Evolutionary conservation across 2,113 vertebrate species (phyloP).

Genomic region (Brienomyrus longianalis): DNA sequence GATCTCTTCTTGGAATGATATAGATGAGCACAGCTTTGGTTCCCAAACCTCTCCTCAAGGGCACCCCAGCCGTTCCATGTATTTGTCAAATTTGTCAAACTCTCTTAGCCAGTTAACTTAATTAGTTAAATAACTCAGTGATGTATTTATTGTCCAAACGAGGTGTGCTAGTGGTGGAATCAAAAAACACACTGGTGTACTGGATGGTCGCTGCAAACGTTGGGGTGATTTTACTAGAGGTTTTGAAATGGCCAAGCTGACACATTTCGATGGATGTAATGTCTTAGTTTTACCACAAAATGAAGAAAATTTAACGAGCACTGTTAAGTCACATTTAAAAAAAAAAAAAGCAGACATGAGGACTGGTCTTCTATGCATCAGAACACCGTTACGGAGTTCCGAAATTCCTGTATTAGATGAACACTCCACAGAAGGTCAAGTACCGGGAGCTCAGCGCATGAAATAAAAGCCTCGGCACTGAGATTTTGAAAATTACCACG

Average conservation of each 20-base stretch:
- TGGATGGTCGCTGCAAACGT: neutral
- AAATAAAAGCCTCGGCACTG: neutral
- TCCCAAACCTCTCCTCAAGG: neutral
- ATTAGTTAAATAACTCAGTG: neutral
- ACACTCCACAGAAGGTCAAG: conserved; percentile 10
- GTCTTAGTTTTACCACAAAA: neutral
- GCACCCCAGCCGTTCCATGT: neutral
- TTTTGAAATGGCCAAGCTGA: neutral
- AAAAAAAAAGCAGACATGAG: neutral
- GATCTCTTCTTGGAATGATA: neutral
- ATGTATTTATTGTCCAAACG: neutral
- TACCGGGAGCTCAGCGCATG: neutral
- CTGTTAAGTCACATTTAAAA: neutral
- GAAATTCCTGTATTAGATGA: neutral
- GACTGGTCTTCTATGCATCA: neutral
- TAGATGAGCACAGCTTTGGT: neutral
- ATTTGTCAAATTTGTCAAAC: neutral
- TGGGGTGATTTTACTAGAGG: neutral
- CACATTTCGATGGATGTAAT: neutral
- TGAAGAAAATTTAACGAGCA: neutral
- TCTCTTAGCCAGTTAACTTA: neutral
- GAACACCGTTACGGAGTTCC: neutral
- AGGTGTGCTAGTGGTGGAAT: neutral
- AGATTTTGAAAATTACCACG: conserved; percentile 13
- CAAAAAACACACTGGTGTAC: neutral